A percentile compares a stretch with the other conserved stretches of the same genome.
Evolutionary conservation across 2,888 invertebrate genomes (phyloP).

Genomic region (Dysmachus trigonus): DNA sequence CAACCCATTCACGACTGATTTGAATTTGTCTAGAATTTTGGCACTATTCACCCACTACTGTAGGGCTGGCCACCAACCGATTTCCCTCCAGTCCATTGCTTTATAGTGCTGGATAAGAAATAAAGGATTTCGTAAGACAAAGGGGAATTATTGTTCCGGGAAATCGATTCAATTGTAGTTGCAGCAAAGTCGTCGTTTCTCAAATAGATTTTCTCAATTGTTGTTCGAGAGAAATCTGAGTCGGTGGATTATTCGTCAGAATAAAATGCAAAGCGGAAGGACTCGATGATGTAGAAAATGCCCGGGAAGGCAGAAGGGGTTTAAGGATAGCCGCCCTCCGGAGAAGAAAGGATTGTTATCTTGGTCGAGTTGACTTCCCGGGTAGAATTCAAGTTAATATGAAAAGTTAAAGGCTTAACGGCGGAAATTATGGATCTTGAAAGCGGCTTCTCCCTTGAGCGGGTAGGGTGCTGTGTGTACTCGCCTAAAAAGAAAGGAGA

Average conservation of each 20-base stretch:
- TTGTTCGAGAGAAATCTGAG: not conserved
- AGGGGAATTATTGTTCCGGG: constrained; percentile 7
- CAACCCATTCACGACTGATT: not conserved
- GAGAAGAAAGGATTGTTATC: constrained; percentile 11
- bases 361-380: constrained; percentile 20
- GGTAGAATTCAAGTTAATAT: constrained; percentile 9
- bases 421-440: constrained; percentile 5
- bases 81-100: not conserved
- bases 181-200: not conserved
- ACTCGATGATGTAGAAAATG: constrained; percentile 12
- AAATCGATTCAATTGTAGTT: constrained; percentile 26
- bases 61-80: too few species aligned
- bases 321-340: not conserved
- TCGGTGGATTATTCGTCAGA: not conserved
- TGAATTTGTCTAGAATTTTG: not conserved
- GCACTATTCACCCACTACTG: not conserved
- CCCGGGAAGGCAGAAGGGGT: not conserved
- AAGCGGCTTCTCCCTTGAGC: not conserved
- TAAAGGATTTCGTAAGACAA: not conserved
- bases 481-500: not conserved
- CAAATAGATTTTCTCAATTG: constrained; percentile 11
- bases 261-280: constrained; percentile 13
- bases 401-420: constrained; percentile 25
- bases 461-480: not conserved
- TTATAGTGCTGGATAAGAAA: not conserved